Percentiles rank a stretch among this genome's conserved stretches.
These are phyloP conservation scores for Pseudanteris insignis DNA, from an alignment of 2,888 invertebrate species.

Conservation along the genomic window DNA sequence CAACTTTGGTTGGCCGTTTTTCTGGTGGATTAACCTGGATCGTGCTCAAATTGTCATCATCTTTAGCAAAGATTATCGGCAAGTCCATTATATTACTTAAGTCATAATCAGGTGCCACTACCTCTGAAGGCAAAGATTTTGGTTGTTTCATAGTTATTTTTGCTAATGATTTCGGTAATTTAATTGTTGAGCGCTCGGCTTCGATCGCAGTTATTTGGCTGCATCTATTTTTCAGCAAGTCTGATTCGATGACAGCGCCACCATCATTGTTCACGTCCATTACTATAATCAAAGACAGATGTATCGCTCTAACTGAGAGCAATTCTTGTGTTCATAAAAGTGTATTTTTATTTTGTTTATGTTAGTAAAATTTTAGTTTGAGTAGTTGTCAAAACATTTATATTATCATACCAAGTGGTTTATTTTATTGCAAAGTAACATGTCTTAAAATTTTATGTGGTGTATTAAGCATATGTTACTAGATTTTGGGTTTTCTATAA, in stretches of 20 bases:
- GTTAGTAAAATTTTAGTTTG: no score
- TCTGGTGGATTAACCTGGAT: slow-evolving; percentile 49
- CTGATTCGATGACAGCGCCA: slow-evolving; percentile 14
- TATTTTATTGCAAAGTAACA: no score
- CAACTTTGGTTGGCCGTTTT: slow-evolving; percentile 54
- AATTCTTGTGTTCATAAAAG: no score
- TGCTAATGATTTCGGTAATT: slow-evolving; percentile 49
- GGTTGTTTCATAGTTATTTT: slow-evolving; percentile 57
- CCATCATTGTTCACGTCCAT: slow-evolving; percentile 8
- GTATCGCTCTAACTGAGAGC: slow-evolving; percentile 7
- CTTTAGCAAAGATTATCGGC: slow-evolving; percentile 75
- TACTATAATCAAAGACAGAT: slow-evolving; percentile 22
- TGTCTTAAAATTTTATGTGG: not conserved
- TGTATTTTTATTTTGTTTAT: no score
- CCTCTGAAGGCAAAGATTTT: slow-evolving; percentile 35
- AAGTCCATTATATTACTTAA: slow-evolving; percentile 72
- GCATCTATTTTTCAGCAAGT: slow-evolving; percentile 38
- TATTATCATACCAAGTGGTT: no score
- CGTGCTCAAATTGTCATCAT: slow-evolving; percentile 65
- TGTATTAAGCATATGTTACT: no score
- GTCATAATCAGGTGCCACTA: slow-evolving; percentile 52
- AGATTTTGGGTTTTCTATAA: no score
- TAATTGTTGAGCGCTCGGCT: slow-evolving; percentile 48
- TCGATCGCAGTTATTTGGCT: slow-evolving; percentile 31
- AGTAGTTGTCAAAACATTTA: no score